phyloP scores from a whole-genome alignment of 2,797 vertebrate species.

The Falco cherrug region DNA sequence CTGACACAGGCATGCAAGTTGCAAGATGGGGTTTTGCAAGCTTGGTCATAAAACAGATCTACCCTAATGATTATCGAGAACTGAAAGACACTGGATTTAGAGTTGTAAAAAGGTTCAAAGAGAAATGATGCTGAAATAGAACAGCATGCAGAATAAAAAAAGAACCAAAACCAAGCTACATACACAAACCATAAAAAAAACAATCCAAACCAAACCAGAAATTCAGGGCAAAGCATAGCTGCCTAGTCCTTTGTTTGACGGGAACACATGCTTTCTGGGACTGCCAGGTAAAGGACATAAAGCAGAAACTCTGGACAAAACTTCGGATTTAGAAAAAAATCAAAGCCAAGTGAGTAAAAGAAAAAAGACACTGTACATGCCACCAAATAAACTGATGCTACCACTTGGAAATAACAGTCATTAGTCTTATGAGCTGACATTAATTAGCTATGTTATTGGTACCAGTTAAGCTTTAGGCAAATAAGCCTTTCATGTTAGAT shows the following conservation, averaged over 20 bases:
- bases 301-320: not conserved
- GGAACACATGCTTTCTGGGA: not conserved
- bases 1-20: not conserved
- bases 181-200: too few relatives aligned
- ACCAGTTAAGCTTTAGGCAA: constrained; percentile 29
- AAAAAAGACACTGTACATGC: not conserved
- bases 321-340: constrained; percentile 5
- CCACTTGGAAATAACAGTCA: constrained; percentile 11
- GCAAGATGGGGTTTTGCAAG: not conserved
- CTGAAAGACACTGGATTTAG: not conserved
- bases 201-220: not conserved
- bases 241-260: not conserved
- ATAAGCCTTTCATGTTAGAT: constrained; percentile 15
- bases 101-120: not conserved
- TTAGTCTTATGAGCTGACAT: constrained; percentile 29
- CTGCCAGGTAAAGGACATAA: not conserved
- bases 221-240: not conserved
- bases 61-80: not conserved
- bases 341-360: not conserved
- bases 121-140: not conserved
- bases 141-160: not conserved
- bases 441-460: constrained; percentile 38
- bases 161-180: not conserved
- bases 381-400: not conserved
- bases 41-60: not conserved